phyloP scores from a whole-genome alignment of 30 jellyfish, hydroid and myxozoan species.

The Aurelia coerulea region DNA sequence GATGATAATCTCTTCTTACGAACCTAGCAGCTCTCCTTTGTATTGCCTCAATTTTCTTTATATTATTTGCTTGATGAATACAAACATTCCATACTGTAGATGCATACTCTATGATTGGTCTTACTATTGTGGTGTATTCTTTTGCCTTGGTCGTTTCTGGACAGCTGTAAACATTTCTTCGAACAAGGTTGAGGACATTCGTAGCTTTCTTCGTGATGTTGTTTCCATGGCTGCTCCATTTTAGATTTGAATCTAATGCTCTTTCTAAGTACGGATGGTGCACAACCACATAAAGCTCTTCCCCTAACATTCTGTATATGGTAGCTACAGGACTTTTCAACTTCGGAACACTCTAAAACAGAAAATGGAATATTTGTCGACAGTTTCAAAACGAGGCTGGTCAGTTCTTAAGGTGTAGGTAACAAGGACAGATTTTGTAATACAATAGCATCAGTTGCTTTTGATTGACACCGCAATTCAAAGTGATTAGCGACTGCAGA shows the following conservation, averaged over 20 bases:
- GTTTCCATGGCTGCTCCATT: constrained; percentile 12
- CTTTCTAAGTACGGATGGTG: constrained; percentile 17
- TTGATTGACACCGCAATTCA: too few relatives aligned
- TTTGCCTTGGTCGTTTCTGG: constrained; percentile 31
- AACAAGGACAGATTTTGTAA: too few relatives aligned
- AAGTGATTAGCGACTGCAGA: too few relatives aligned
- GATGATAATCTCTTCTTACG: background rate
- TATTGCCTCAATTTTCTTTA: constrained; percentile 25
- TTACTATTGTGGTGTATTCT: constrained; percentile 19
- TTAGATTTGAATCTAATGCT: constrained; percentile 6
- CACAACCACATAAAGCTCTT: background rate
- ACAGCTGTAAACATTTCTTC: constrained; percentile 31
- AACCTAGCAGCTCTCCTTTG: constrained; percentile 43
- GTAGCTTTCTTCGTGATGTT: constrained; percentile 12
- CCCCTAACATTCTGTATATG: constrained; percentile 9
- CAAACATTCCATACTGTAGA: constrained; percentile 25
- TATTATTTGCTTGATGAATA: constrained; percentile 6
- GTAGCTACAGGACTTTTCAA: constrained; percentile 9
- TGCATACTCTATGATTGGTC: constrained; percentile 39
- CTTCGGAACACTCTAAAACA: too few relatives aligned
- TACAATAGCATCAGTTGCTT: too few relatives aligned
- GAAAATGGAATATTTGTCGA: too few relatives aligned
- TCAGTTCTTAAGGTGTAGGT: too few relatives aligned
- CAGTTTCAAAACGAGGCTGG: too few relatives aligned
- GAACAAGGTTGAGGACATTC: background rate